Percentiles rank a stretch among this genome's conserved stretches.
phyloP scores from a whole-genome alignment of 2,113 vertebrate genomes.

The Seriola aureovittata region DNA sequence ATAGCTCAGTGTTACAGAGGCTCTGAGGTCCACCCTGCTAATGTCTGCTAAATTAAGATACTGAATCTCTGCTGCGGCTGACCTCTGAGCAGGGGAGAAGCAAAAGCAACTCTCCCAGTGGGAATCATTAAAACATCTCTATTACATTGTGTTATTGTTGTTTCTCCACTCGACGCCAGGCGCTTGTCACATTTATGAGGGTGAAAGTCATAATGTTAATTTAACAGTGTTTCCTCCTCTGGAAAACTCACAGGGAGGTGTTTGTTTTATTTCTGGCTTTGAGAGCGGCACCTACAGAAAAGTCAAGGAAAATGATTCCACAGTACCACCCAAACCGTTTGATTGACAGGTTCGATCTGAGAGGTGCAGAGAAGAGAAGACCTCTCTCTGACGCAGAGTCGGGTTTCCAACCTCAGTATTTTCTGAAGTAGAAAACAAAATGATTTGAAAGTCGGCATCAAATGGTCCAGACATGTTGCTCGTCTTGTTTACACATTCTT shows the following conservation, averaged over 20 bases:
- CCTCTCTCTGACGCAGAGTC: no score
- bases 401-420: no score
- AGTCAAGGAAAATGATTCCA: no score
- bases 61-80: not conserved
- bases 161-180: not conserved
- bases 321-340: no score
- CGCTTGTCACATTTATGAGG: slow-evolving; percentile 28
- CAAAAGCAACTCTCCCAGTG: not conserved
- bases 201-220: not conserved
- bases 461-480: no score
- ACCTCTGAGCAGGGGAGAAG: slow-evolving; percentile 16
- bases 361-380: no score
- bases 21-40: slow-evolving; percentile 6
- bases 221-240: not conserved
- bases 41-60: slow-evolving; percentile 9
- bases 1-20: not conserved
- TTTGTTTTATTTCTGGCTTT: no score
- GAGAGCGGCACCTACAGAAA: no score
- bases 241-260: not conserved
- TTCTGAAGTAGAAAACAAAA: no score
- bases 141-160: not conserved
- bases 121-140: slow-evolving; percentile 34
- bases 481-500: no score
- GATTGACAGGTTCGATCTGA: no score
- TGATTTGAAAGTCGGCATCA: no score